phyloP scores from a whole-genome alignment of 2,888 invertebrate species.

The Zygaena filipendulae region DNA sequence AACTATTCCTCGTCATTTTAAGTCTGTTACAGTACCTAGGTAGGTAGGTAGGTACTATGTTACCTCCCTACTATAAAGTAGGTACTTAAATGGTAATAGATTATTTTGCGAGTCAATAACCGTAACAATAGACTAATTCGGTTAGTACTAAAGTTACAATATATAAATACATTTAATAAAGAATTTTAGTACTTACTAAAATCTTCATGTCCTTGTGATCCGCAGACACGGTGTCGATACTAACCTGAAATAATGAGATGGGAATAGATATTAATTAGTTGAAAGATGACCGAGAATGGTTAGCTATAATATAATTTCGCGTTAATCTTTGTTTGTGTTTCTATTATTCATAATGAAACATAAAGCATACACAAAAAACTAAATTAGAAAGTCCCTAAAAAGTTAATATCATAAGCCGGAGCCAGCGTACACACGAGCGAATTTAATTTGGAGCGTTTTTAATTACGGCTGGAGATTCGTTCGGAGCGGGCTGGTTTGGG shows the following conservation, averaged over 20 bases:
- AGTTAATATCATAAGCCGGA: conserved; percentile 63
- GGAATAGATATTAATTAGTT: conserved; percentile 2
- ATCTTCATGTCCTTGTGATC: conserved; percentile 67
- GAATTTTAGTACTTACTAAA: conserved; percentile 61
- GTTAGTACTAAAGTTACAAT: too few species aligned
- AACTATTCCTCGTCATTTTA: too few species aligned
- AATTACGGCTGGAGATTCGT: conserved; percentile 62
- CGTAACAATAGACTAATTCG: too few species aligned
- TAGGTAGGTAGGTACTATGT: too few species aligned
- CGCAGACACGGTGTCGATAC: conserved; percentile 62
- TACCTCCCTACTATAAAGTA: too few species aligned
- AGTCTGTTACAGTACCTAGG: too few species aligned
- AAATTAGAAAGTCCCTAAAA: conserved; percentile 65
- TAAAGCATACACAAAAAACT: conserved; percentile 36
- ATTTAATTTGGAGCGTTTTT: conserved; percentile 69
- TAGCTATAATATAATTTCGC: too few species aligned
- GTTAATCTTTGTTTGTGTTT: too few species aligned
- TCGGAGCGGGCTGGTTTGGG: conserved; percentile 47
- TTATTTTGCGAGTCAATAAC: too few species aligned
- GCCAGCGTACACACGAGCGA: conserved; percentile 57
- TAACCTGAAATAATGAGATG: conserved; percentile 45
- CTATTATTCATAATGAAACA: background rate
- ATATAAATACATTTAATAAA: too few species aligned
- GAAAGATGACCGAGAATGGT: too few species aligned
- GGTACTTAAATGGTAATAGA: conserved; percentile 21